Percentiles rank a stretch among this genome's conserved stretches.
Evolutionary conservation across 1,140 invertebrate genomes (phyloP).

Genomic region (Periplaneta americana): DNA sequence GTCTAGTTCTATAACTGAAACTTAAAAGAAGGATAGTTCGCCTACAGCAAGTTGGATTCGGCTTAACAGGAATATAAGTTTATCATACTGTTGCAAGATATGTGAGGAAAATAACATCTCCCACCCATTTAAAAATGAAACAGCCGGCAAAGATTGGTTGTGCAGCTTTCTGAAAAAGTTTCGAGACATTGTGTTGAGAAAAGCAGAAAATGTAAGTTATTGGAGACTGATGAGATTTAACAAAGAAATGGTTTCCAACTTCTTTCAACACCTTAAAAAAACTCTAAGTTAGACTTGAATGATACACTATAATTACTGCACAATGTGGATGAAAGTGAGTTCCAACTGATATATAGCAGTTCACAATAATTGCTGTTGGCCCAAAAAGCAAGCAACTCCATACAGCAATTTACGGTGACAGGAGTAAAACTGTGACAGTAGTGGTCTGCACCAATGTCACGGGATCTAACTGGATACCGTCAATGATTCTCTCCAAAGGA

Average conservation of each 20-base stretch:
- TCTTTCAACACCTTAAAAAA: neutral
- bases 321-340: constrained; percentile 15
- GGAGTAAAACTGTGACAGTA: constrained; percentile 8
- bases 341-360: constrained; percentile 6
- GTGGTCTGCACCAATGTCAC: constrained; percentile 7
- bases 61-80: neutral
- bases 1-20: neutral
- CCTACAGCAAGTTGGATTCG: neutral
- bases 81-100: too few species aligned
- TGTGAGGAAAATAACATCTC: neutral
- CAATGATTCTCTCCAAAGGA: neutral
- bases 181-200: neutral
- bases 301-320: constrained; percentile 3
- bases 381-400: constrained; percentile 6
- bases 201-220: neutral
- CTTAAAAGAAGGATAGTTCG: neutral
- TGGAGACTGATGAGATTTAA: neutral
- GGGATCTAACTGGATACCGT: constrained; percentile 12
- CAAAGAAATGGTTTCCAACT: neutral
- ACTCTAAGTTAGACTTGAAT: neutral
- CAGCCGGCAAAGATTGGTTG: neutral
- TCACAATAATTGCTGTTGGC: neutral
- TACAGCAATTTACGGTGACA: constrained; percentile 4
- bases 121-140: neutral
- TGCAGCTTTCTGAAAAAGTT: neutral